Base-by-base conservation (phyloP, 2,797 vertebrate species). In the Limnodromus scolopaceus region DNA sequence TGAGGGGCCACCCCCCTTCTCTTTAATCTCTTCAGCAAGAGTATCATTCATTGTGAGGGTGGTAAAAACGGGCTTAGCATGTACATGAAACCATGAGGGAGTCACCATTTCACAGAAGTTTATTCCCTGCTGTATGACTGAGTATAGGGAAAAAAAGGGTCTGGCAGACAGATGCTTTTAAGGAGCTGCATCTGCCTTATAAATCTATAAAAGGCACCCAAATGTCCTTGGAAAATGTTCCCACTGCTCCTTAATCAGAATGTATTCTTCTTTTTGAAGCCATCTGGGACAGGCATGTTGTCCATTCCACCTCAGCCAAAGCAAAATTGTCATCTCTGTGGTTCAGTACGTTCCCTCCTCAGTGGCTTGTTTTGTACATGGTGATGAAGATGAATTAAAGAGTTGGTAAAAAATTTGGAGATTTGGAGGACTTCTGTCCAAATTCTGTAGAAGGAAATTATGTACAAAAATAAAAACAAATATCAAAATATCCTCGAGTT, bases 191-290 rank as follows among this genome's bases (percentile, higher is more conserved):
- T 97, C 96, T 97, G 95, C 77, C 92, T 90, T 96, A 89, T 96
- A 96, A 96, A 95, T 89, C 84, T 96, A 97, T 93, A 92, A 96
- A 96, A 96, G 92, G 48, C 96, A 97, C 84, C 58, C 96, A 96
- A 97, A 97, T 95, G 95, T 96, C 92, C 93, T 96, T 91, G 95
- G 91, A 97, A 97, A 97, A 96, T 96, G 48, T 96, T 97, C 95
- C 91, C 88, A 95, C 88, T 97, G 88, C 88, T 97, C 77, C 96
- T 96, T 97, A 95, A 96, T 96, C 93, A 96, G 91, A 95, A 82
- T 1, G 13, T 93, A 95, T 95, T 96, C 86, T 76, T 93, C 54
- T 96, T 96, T 96, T 89, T 96, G 90, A 96, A 96, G 88, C 88
- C 97, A 97, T 97, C 95, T 97, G 96, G 94, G 71, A 82, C 71